Evolutionary conservation across 2,888 invertebrate species (phyloP), one percentile per base, ranked within the genome.

Genomic region (Arrhopalites spinosus): DNA sequence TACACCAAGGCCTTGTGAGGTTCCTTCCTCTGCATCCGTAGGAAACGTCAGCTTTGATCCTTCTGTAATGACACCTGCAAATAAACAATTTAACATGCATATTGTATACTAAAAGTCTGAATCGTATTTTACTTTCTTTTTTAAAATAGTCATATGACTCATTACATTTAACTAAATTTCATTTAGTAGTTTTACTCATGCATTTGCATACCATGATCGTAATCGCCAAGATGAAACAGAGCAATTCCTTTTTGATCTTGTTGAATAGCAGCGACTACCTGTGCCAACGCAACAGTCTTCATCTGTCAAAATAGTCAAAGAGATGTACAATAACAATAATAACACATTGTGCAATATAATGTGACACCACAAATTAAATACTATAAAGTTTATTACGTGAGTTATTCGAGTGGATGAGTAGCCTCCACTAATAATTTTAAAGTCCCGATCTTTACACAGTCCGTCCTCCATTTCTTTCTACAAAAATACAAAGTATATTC

Each of bases 341-440:
- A 11, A 1, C 7, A 27, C 29, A 64, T 30, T n/a, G 29, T n/a
- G 36, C 2, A 64, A 29, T 64, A n/a, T 29, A 29, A 63, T 23
- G 5, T 8, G 23, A n/a, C n/a, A n/a, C n/a, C n/a, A n/a, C n/a
- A 23, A 27, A 20, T 8, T 63, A 63, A 20, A 5, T 63, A 63
- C 17, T 25, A 27, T n/a, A 64, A 1, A 20, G 15, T 30, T 27
- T 29, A 2, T 29, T 72, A 82, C 81, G 78, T 82, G 81, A 23
- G 63, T 45, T 43, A 82, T 78, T 36, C 79, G 73, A 47, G 66
- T 61, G 15, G 75, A 72, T 15, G 82, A 78, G 69, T 82, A 82
- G 2, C 82, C 82, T 1, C 82, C 82, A 68, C 81, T 80, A 27
- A 82, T 75, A 13, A 82, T 81, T 69, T 81, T 80, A 66, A 82